Evolutionary conservation across 2,888 invertebrate genomes (phyloP), one percentile per base, ranked within the genome.

Genomic region (Coenonympha arcania): DNA sequence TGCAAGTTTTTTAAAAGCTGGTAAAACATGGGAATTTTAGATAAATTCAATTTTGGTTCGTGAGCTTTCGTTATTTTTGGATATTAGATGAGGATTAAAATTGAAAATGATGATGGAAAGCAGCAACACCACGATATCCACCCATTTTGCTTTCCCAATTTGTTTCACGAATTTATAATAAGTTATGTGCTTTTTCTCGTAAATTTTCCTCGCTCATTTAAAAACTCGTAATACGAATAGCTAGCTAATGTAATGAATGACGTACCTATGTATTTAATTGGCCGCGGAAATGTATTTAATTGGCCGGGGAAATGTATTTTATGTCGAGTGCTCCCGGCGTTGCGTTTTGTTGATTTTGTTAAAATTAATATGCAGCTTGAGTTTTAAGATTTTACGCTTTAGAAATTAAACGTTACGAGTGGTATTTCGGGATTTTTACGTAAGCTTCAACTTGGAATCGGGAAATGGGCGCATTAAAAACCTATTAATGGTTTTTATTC

Each of bases 241-340:
- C n/a, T n/a, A n/a, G n/a, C n/a, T n/a, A 51, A 37, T 48, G 45
- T 54, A 50, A 52, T 62, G 60, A 65, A 61, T 47, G 48, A 66
- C 60, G 56, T 56, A 57, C 59, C 56, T 63, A 60, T 66, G 66
- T 65, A 60, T 68, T 69, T 66, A 68, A 70, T 66, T 63, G 63
- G 61, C 61, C 62, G 64, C 63, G 58, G 59, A 62, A 64, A 51
- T 48, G 41, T 54, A 52, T 52, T 50, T 51, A 68, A 70, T 66
- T 63, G 63, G 61, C 61, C 62, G 64, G 62, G 58, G 59, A 62
- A 64, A 51, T 48, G 41, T 54, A 52, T 52, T 50, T 51, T 42
- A 42, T 47, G 47, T 51, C 47, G 44, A 48, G 34, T 13, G 24
- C 13, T 39, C 19, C 41, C 33, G 24, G 16, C 22, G 44, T 22